Conservation (phyloP, 2,888 invertebrate genomes). For the Salpingus planirostris region DNA sequence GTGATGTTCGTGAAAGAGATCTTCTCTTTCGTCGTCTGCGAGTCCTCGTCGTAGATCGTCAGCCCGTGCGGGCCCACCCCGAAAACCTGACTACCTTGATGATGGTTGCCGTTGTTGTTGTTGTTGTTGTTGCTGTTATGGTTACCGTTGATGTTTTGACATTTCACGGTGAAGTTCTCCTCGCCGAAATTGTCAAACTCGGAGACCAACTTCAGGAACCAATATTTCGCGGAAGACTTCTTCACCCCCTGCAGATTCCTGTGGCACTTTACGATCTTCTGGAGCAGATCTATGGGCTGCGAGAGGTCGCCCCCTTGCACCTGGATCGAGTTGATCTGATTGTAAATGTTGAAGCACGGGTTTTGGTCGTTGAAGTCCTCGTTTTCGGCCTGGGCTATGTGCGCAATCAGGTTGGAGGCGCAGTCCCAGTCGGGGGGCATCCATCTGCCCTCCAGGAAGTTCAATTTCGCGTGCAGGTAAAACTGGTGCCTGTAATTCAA, state of each 20-base stretch:
- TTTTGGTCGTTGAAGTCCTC: conserved; percentile 59
- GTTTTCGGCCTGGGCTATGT: conserved; percentile 67
- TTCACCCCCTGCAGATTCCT: conserved; percentile 51
- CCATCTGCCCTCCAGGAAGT: conserved; percentile 64
- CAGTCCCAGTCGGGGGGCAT: conserved; percentile 61
- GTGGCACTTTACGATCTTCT: conserved; percentile 55
- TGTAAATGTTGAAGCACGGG: conserved; percentile 53
- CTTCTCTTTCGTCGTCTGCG: conserved; percentile 60
- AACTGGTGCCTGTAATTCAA: conserved; percentile 65
- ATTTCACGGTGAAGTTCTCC: conserved; percentile 53
- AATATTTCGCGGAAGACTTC: conserved; percentile 72
- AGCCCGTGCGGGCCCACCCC: conserved; percentile 82
- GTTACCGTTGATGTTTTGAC: no score
- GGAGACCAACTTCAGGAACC: conserved; percentile 72
- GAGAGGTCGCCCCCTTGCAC: conserved; percentile 48
- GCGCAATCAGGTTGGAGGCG: conserved; percentile 62
- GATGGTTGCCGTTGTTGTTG: no score
- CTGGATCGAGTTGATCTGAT: conserved; percentile 54
- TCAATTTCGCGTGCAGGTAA: conserved; percentile 73
- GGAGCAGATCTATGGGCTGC: conserved; percentile 54
- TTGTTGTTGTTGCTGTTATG: no score
- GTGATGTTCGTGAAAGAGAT: conserved; percentile 77
- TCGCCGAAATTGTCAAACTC: conserved; percentile 75
- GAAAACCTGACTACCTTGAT: conserved; percentile 44
- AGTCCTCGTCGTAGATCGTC: conserved; percentile 59